phyloP scores from a whole-genome alignment of 2,797 vertebrate genomes.

The Hyperoplus immaculatus region DNA sequence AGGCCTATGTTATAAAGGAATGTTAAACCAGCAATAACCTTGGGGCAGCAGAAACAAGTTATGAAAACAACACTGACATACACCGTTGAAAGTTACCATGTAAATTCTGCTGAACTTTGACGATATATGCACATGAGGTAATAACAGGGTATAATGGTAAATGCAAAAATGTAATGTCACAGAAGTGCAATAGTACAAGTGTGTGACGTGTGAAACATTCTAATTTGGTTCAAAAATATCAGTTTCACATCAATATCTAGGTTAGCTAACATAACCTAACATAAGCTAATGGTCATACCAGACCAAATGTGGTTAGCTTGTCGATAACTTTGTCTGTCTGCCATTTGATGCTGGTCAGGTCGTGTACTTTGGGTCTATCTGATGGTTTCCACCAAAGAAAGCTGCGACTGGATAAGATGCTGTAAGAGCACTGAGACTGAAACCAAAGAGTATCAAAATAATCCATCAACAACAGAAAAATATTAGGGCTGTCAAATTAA shows the following conservation, averaged over 20 bases:
- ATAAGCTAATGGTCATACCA: background rate
- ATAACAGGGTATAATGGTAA: background rate
- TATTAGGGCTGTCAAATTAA: no score
- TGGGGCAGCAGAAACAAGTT: no score
- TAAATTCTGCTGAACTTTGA: no score
- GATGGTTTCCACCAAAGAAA: no score
- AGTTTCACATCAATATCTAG: background rate
- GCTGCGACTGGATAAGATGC: no score
- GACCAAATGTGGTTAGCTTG: background rate
- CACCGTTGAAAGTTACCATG: background rate
- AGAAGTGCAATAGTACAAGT: background rate
- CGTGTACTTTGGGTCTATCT: no score
- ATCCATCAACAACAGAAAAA: no score
- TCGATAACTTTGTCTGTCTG: no score
- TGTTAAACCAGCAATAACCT: background rate
- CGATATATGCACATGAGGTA: background rate
- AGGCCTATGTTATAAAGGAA: background rate
- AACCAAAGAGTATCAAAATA: no score
- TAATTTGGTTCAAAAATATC: no score
- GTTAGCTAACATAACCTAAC: background rate
- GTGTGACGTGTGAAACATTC: background rate
- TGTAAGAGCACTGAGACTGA: no score
- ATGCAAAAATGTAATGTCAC: background rate
- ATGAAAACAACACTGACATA: background rate
- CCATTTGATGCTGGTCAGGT: no score